Conservation (phyloP, 2,797 vertebrate genomes). For the Tenualosa thibaudeaui region DNA sequence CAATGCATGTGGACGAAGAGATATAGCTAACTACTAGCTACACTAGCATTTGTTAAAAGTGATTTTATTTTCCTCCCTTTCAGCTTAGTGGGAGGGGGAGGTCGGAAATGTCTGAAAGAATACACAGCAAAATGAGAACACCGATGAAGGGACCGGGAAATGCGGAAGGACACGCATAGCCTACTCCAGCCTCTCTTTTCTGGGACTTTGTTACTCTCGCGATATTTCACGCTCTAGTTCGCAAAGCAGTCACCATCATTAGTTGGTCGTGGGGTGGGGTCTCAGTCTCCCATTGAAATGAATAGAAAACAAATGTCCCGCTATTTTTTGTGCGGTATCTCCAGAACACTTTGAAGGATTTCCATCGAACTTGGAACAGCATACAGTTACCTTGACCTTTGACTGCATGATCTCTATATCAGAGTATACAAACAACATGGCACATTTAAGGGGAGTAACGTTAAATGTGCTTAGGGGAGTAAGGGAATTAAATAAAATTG, state of each 20-base stretch:
- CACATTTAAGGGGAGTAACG: too few species aligned
- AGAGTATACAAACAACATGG: too few species aligned
- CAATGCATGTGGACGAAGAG: constrained; percentile 71
- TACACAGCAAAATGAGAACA: constrained; percentile 39
- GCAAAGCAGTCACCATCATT: background rate
- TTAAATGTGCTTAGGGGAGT: too few species aligned
- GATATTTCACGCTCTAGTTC: constrained; percentile 36
- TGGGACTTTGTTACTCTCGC: constrained; percentile 50
- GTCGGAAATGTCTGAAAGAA: constrained; percentile 33
- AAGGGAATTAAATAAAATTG: too few species aligned
- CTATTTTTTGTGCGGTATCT: too few species aligned
- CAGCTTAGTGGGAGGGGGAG: constrained; percentile 26
- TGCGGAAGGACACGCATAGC: constrained; percentile 59
- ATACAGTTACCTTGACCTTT: too few species aligned
- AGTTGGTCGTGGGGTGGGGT: too few species aligned
- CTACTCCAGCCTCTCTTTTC: constrained; percentile 59
- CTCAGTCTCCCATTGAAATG: too few species aligned
- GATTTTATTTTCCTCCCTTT: constrained; percentile 36
- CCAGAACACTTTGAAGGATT: too few species aligned
- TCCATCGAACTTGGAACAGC: too few species aligned
- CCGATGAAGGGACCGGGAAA: constrained; percentile 47
- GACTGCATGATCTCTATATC: too few species aligned
- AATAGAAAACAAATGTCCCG: too few species aligned
- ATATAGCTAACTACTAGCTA: constrained; percentile 33
- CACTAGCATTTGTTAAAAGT: constrained; percentile 35